Evolutionary conservation across 2,113 vertebrate species (phyloP).

Genomic region (Aptenodytes forsteri): DNA sequence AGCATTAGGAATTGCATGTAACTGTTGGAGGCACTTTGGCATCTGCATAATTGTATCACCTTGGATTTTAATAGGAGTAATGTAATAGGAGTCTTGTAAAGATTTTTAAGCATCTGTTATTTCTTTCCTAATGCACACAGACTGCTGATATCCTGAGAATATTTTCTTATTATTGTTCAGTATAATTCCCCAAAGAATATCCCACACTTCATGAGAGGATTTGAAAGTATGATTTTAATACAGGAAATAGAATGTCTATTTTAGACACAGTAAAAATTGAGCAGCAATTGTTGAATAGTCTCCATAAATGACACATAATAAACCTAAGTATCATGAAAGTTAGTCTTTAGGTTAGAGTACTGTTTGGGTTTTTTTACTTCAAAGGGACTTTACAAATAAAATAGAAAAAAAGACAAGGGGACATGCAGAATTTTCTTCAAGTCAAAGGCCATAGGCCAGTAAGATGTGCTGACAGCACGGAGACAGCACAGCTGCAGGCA

Average conservation of each 20-base stretch:
- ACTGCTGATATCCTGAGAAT: not conserved
- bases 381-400: not conserved
- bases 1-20: not conserved
- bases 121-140: not conserved
- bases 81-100: not conserved
- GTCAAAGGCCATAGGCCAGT: not conserved
- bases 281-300: not conserved
- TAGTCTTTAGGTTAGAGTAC: not conserved
- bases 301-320: not conserved
- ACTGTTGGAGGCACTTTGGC: not conserved
- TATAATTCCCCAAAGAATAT: not conserved
- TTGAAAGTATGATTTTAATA: not conserved
- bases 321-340: not conserved
- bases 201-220: not conserved
- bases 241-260: conserved; percentile 12
- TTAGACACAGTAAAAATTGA: not conserved
- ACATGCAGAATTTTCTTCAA: not conserved
- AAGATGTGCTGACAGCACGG: not conserved
- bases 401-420: not conserved
- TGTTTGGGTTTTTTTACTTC: not conserved
- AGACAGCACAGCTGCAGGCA: not conserved
- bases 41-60: not conserved
- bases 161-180: not conserved
- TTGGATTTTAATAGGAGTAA: not conserved
- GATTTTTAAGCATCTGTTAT: not conserved